Conservation (phyloP, 2,797 vertebrate species). For the Rhynchonycteris naso region DNA sequence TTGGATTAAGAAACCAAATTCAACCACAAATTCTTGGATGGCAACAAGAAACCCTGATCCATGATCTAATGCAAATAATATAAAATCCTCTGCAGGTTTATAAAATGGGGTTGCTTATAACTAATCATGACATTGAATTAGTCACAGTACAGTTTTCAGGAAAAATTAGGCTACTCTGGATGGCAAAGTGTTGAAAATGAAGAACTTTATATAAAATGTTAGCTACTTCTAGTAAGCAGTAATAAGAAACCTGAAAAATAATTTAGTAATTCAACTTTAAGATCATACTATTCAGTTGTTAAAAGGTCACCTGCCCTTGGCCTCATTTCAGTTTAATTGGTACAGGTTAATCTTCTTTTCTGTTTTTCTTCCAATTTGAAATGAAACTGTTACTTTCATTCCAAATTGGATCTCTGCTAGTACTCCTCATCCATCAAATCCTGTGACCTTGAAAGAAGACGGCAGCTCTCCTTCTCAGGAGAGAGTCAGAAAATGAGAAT, state of each 20-base stretch:
- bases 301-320: constrained; percentile 65
- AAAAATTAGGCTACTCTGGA: neutral
- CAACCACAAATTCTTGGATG: neutral
- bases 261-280: constrained; percentile 42
- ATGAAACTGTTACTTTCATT: constrained; percentile 43
- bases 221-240: constrained; percentile 21
- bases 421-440: constrained; percentile 69
- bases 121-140: neutral
- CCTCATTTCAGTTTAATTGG: constrained; percentile 74
- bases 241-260: constrained; percentile 47
- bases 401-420: constrained; percentile 26
- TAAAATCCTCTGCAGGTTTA: neutral
- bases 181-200: neutral
- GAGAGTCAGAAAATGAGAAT: constrained; percentile 75
- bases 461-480: constrained; percentile 42
- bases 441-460: constrained; percentile 63
- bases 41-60: neutral
- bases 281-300: constrained; percentile 58
- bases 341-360: constrained; percentile 75
- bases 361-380: constrained; percentile 71
- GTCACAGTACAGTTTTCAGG: neutral
- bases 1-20: neutral
- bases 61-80: neutral
- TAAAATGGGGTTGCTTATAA: neutral
- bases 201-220: neutral